Base-by-base conservation (phyloP, 2,888 invertebrate species). In the Morinoia aosen region DNA sequence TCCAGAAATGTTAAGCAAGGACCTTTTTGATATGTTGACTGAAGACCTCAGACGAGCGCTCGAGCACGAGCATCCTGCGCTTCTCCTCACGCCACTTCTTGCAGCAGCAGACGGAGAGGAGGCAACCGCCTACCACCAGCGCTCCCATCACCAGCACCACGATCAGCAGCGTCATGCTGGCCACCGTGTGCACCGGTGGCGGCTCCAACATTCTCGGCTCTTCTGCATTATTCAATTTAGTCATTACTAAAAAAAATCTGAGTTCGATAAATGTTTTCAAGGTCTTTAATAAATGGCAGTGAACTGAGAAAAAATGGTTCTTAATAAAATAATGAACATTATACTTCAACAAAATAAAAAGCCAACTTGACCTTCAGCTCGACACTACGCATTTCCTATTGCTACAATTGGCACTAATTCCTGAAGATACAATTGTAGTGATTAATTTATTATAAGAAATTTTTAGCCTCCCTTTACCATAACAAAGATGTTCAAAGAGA, bases 11-110 rank as follows among this genome's bases (percentile, higher is more conserved):
- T 33, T 25, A n/a, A n/a, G n/a, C n/a, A 76, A 76, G 25, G 0
- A 96, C 96, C 96, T 96, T 96, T 91, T 96, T 96, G n/a, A 96
- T 96, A 96, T 96, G 96, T 88, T 96, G 96, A 16, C 96, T 96
- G 88, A 96, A 96, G 61, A 95, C 95, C 56, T 96, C 96, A 88
- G 96, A 95, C 33, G 96, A 96, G n/a, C 96, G 95, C 94, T 96
- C 96, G 64, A 96, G 94, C 88, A 96, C 96, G 39, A 96, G 96
- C 61, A 96, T 96, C 25, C 96, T 95, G 19, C 96, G 25, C 96
- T 96, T 96, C 95, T 96, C 96, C 93, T 96, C 93, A 91, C 96
- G 91, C 96, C 96, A 95, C 91, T 96, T 96, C 96, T 95, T 96
- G 94, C 96, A 96, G 57, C 94, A 95, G 61, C 93, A 96, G 58